Conservation (phyloP, 2,888 invertebrate species). For the Alloscopus bannaensis region DNA sequence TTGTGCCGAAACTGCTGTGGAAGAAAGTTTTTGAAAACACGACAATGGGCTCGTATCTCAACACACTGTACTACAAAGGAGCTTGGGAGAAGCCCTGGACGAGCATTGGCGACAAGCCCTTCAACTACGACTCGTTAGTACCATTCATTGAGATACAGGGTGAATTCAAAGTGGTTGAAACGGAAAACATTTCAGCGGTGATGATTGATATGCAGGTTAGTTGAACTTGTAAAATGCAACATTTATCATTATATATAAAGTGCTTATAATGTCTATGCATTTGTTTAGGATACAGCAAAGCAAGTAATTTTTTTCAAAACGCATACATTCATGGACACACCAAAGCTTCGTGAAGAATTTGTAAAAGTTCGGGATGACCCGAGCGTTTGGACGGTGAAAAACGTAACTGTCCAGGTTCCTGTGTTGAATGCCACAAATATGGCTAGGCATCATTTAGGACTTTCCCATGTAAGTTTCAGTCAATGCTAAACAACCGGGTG, state of each 20-base stretch:
- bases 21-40: conserved; percentile 39
- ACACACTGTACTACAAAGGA: conserved; percentile 50
- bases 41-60: conserved; percentile 57
- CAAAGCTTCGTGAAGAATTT: conserved; percentile 37
- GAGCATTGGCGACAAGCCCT: conserved; percentile 52
- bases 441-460: conserved; percentile 51
- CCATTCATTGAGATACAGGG: conserved; percentile 54
- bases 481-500: too few species aligned
- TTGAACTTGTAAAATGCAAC: background rate
- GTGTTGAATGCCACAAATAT: conserved; percentile 63
- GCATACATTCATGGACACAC: conserved; percentile 44
- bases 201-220: conserved; percentile 54
- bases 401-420: conserved; percentile 56
- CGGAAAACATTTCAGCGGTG: conserved; percentile 55
- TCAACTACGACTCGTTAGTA: conserved; percentile 55
- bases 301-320: conserved; percentile 58
- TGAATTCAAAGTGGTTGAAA: conserved; percentile 42
- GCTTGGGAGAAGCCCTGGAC: conserved; percentile 54
- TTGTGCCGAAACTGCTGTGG: conserved; percentile 48
- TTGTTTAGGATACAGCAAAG: conserved; percentile 50
- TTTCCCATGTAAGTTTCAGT: conserved; percentile 36
- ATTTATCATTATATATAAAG: background rate
- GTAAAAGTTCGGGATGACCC: conserved; percentile 36
- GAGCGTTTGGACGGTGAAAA: conserved; percentile 35
- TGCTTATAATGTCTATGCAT: background rate